phyloP scores from a whole-genome alignment of 1,140 invertebrate species.

The Charaxes varanes region DNA sequence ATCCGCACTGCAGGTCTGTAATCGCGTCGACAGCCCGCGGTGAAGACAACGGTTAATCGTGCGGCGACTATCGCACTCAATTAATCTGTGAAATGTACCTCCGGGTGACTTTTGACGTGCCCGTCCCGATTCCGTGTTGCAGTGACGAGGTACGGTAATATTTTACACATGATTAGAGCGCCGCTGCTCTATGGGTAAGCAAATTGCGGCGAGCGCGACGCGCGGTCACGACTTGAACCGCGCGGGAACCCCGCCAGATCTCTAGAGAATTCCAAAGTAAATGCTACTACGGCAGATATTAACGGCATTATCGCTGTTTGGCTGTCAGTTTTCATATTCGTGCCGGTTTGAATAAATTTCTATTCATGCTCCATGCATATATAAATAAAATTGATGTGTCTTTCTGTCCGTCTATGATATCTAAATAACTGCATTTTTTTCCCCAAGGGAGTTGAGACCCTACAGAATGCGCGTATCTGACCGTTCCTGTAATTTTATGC shows the following conservation, averaged over 20 bases:
- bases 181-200: slow-evolving; percentile 65
- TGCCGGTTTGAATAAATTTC: too few relatives aligned
- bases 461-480: too few relatives aligned
- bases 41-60: slow-evolving; percentile 45
- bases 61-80: slow-evolving; percentile 50
- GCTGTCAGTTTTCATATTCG: slow-evolving; percentile 1
- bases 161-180: slow-evolving; percentile 72
- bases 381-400: too few relatives aligned
- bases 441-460: too few relatives aligned
- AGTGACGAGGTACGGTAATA: slow-evolving; percentile 63
- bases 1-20: neutral
- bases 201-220: slow-evolving; percentile 66
- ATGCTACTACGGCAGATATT: slow-evolving; percentile 63
- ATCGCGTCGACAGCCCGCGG: slow-evolving; percentile 20
- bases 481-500: too few relatives aligned
- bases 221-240: slow-evolving; percentile 69
- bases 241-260: slow-evolving; percentile 61
- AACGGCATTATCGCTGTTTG: slow-evolving; percentile 44
- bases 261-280: slow-evolving; percentile 69
- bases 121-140: slow-evolving; percentile 50
- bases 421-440: too few relatives aligned
- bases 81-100: slow-evolving; percentile 51
- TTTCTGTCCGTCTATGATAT: too few relatives aligned
- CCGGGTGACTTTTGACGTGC: slow-evolving; percentile 57
- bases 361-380: too few relatives aligned